Percentiles rank a stretch among this genome's conserved stretches.
These are phyloP conservation scores for Lathronympha strigana DNA, from an alignment of 2,888 invertebrate genomes.

Conservation along the genomic window DNA sequence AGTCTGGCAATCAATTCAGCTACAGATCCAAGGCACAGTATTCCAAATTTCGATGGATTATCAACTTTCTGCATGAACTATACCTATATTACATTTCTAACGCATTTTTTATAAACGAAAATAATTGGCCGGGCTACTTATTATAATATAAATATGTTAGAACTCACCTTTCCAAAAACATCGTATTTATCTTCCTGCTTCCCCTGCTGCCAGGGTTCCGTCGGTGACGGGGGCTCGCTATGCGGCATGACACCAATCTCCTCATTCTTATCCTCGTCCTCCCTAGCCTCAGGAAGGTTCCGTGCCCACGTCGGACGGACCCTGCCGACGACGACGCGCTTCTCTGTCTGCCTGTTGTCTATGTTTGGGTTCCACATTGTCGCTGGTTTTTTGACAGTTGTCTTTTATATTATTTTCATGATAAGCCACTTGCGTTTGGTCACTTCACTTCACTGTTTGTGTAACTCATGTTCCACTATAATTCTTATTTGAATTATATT, in stretches of 20 bases:
- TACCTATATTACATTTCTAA: too few species aligned
- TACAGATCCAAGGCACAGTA: too few species aligned
- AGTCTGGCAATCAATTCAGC: too few species aligned
- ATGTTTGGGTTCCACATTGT: constrained; percentile 79
- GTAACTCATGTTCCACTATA: neutral
- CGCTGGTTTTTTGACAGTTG: constrained; percentile 22
- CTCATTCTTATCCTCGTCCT: constrained; percentile 74
- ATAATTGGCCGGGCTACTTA: too few species aligned
- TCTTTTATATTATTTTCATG: constrained; percentile 31
- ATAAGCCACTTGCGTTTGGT: neutral
- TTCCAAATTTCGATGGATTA: too few species aligned
- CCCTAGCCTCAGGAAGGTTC: constrained; percentile 75
- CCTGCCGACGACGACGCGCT: constrained; percentile 84
- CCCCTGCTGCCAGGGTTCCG: constrained; percentile 67
- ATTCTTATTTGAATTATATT: neutral
- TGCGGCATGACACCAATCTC: constrained; percentile 73
- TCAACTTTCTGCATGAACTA: too few species aligned
- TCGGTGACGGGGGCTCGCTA: constrained; percentile 76
- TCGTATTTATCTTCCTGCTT: constrained; percentile 83
- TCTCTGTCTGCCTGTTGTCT: constrained; percentile 83
- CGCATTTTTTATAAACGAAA: too few species aligned
- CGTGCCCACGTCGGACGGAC: constrained; percentile 83
- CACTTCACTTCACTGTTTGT: constrained; percentile 13
- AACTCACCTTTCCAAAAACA: constrained; percentile 84
- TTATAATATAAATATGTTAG: too few species aligned